Evolutionary conservation across 2,888 invertebrate genomes (phyloP).

Genomic region (Cepaea hortensis): DNA sequence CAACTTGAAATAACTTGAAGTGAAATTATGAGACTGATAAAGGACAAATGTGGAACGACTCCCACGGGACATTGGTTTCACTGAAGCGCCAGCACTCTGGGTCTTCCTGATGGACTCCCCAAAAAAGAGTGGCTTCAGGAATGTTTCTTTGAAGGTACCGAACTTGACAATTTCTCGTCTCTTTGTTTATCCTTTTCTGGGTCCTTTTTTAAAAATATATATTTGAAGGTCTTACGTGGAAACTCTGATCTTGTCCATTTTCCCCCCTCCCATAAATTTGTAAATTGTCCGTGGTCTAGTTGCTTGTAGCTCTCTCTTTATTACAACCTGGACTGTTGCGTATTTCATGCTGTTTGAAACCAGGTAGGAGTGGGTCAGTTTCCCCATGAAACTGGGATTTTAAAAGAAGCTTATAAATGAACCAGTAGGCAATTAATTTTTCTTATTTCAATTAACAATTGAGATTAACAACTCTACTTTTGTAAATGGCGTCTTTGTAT

Average conservation of each 20-base stretch:
- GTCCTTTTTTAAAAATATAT: not conserved
- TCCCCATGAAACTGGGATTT: not conserved
- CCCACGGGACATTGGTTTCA: not conserved
- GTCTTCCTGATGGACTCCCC: slow-evolving; percentile 42
- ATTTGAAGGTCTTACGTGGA: not conserved
- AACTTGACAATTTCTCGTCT: not conserved
- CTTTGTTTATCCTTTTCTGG: not conserved
- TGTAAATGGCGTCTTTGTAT: too few species aligned
- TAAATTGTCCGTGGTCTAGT: not conserved
- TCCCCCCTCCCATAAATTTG: not conserved
- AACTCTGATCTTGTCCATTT: not conserved
- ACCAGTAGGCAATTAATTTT: not conserved
- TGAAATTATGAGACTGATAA: not conserved
- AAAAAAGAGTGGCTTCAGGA: slow-evolving; percentile 44
- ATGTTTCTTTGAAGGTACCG: not conserved
- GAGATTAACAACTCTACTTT: too few species aligned
- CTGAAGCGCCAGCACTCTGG: slow-evolving; percentile 45
- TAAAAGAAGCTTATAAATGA: not conserved
- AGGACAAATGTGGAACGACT: slow-evolving; percentile 1
- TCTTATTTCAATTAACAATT: not conserved
- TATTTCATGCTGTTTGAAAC: not conserved
- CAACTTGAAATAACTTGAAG: not conserved
- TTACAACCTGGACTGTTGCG: not conserved
- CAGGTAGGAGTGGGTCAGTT: not conserved
- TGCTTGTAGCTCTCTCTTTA: not conserved